Conservation (phyloP, 2,888 invertebrate genomes). For the Eupsilia transversa region DNA sequence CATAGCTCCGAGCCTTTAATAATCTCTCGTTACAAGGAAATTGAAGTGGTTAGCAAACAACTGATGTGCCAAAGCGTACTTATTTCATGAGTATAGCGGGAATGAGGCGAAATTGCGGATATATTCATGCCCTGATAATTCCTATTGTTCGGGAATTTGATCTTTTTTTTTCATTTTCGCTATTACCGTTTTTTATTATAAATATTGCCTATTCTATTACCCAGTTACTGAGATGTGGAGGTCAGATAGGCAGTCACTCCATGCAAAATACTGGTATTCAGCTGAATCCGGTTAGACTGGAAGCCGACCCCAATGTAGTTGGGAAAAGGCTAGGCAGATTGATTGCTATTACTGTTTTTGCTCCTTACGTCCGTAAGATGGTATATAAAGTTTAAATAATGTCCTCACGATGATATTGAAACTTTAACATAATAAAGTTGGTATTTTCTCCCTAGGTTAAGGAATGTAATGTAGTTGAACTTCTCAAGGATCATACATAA, state of each 20-base stretch:
- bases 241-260: too few species aligned
- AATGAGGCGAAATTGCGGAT: constrained; percentile 38
- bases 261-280: too few species aligned
- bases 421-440: not conserved
- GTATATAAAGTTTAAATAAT: not conserved
- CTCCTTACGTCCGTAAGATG: not conserved
- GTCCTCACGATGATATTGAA: not conserved
- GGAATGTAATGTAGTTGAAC: not conserved
- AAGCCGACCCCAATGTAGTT: too few species aligned
- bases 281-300: too few species aligned
- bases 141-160: not conserved
- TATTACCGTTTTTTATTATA: not conserved
- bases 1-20: constrained; percentile 46
- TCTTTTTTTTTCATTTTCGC: not conserved
- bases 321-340: too few species aligned
- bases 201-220: too few species aligned
- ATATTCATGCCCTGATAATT: constrained; percentile 3
- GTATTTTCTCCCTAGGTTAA: not conserved
- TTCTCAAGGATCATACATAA: not conserved
- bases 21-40: constrained; percentile 75
- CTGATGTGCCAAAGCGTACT: constrained; percentile 52
- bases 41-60: constrained; percentile 83
- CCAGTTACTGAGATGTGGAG: too few species aligned
- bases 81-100: constrained; percentile 45
- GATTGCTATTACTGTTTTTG: not conserved